Percentiles rank a stretch among this genome's conserved stretches.
Conservation (phyloP, 2,888 invertebrate genomes). For the Drosophila quinaria region DNA sequence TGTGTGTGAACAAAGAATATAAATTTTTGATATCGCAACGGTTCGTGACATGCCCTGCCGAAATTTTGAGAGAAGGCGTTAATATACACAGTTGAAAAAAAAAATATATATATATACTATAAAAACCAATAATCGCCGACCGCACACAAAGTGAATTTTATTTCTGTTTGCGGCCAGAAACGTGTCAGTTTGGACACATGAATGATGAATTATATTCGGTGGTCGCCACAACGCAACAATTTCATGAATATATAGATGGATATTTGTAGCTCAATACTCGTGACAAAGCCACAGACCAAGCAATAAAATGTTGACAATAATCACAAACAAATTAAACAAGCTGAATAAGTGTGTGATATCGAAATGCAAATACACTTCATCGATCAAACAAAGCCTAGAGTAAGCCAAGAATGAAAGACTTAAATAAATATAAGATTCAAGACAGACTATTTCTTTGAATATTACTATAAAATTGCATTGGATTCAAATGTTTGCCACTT, state of each 20-base stretch:
- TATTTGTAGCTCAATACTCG: conserved; percentile 31
- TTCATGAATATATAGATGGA: conserved; percentile 46
- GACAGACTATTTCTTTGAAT: neutral
- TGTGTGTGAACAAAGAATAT: conserved; percentile 47
- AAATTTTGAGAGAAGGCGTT: conserved; percentile 14
- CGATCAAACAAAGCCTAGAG: conserved; percentile 1
- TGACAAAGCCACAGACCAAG: conserved; percentile 32
- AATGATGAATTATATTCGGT: conserved; percentile 74
- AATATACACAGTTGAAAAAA: conserved; percentile 37
- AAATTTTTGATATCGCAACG: conserved; percentile 63
- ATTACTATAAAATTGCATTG: neutral
- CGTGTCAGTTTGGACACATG: conserved; percentile 78
- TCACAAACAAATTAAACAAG: neutral
- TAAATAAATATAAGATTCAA: neutral
- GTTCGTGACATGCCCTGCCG: conserved; percentile 9
- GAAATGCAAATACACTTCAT: conserved; percentile 16
- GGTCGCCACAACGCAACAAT: conserved; percentile 42
- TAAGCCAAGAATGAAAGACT: too few species aligned
- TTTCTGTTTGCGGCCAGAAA: conserved; percentile 77
- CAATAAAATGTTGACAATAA: conserved; percentile 41
- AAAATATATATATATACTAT: conserved; percentile 10
- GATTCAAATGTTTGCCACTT: neutral
- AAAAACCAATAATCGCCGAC: conserved; percentile 57
- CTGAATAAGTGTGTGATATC: neutral
- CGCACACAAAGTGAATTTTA: conserved; percentile 78